Conservation (phyloP, 2,113 vertebrate genomes). For the Lepidothrix coronata region DNA sequence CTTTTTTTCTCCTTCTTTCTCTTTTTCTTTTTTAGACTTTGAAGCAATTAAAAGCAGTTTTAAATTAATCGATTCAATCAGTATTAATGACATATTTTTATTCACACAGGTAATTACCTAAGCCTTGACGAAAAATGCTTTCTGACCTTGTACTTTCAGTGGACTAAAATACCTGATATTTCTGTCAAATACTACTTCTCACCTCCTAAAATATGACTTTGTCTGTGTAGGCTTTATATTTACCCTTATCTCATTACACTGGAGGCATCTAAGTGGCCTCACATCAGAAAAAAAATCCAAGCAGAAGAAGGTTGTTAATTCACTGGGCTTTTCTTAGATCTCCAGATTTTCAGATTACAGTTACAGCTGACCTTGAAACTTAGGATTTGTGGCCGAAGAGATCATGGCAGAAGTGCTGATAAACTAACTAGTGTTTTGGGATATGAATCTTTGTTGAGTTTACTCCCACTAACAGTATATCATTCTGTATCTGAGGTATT, state of each 20-base stretch:
- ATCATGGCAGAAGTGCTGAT: conserved; percentile 49
- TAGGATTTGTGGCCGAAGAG: conserved; percentile 59
- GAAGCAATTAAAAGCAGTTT: background rate
- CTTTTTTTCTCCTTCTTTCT: rapidly evolving
- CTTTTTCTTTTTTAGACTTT: background rate
- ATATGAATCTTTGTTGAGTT: conserved; percentile 67
- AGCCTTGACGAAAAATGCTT: background rate
- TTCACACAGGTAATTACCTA: background rate
- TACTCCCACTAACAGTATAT: conserved; percentile 42
- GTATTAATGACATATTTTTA: background rate
- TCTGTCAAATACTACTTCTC: background rate
- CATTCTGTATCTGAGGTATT: conserved; percentile 59
- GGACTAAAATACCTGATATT: background rate
- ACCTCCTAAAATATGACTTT: background rate
- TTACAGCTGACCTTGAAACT: conserved; percentile 60
- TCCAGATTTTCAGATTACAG: conserved; percentile 7
- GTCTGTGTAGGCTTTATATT: background rate
- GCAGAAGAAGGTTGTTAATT: background rate
- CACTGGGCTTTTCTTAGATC: conserved; percentile 12
- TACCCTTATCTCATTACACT: background rate
- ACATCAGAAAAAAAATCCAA: background rate
- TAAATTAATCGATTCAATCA: background rate
- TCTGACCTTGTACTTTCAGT: background rate
- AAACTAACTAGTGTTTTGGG: conserved; percentile 58
- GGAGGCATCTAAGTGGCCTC: background rate